Base-by-base conservation (phyloP, 2,797 vertebrate species). In the Periparus ater region DNA sequence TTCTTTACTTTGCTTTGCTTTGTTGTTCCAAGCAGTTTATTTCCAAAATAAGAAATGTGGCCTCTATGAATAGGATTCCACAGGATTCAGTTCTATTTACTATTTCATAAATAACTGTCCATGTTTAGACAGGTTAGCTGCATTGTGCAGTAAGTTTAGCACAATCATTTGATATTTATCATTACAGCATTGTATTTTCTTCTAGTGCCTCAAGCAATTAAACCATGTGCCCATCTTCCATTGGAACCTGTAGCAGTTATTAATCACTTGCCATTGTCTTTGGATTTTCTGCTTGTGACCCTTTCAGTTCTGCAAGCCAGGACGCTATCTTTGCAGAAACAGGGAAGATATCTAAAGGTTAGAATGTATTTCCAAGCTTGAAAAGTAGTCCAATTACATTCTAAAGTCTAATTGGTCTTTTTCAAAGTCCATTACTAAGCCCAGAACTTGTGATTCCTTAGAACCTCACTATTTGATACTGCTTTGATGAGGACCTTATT, bases 211-310 rank as follows among this genome's bases (percentile, higher is more conserved):
- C 65, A 58, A 83, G 74, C 84, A 95, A 94, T 95, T 94, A 95
- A 92, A 87, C 68, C 17, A 27, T 40, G 66, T 92, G 88, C 58
- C 45, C 61, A 65, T 96, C 75, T 92, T 93, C 74, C 4, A 2
- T 30, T 76, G 74, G 78, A 93, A 87, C 78, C 55, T 94, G 63
- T 44, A 85, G 50, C 51, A 91, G 85, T 85, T 95, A 95, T 91
- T 94, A 92, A 89, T 89, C 76, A 88, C 82, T 94, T 65, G 17
- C 68, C 66, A 73, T 93, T 92, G 91, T 93, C 77, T 96, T 78
- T n/a, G 66, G 54, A 44, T 89, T 94, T 92, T 94, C 62, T 95
- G 22, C 58, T 67, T 75, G 62, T 57, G 79, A 92, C 62, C 53
- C 75, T 89, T 94, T 89, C 82, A 74, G 36, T 77, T 94, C 85